Conservation (phyloP, 2,797 vertebrate species). For the Glossophaga mutica region DNA sequence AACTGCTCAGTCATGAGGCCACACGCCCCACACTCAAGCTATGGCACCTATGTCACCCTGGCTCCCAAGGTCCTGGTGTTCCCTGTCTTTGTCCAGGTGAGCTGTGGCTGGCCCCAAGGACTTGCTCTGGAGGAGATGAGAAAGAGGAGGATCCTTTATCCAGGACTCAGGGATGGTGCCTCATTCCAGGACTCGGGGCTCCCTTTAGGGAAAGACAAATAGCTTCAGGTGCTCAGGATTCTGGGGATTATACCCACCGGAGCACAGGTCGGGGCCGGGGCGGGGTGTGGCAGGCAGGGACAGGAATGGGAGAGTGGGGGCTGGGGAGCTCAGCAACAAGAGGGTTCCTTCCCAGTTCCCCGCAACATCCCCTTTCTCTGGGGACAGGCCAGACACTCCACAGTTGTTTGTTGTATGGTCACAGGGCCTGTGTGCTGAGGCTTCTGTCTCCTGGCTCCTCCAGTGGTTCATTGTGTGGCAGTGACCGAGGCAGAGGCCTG, state of each 20-base stretch:
- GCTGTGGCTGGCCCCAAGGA: background rate
- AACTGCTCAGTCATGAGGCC: constrained; percentile 92
- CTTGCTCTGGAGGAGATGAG: background rate
- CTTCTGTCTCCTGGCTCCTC: background rate
- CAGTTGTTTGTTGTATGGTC: background rate
- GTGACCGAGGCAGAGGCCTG: background rate
- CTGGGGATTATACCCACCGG: background rate
- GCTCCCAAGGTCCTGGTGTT: constrained; percentile 96
- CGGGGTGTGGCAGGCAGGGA: no score
- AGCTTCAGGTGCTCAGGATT: background rate
- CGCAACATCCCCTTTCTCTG: background rate
- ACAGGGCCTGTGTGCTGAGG: background rate
- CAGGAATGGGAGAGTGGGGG: background rate
- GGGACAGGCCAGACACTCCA: fast-evolving
- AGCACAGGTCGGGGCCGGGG: no score
- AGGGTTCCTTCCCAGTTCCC: no score
- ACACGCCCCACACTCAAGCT: constrained; percentile 88
- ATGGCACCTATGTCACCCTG: constrained; percentile 91
- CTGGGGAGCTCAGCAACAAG: background rate
- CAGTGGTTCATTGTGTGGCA: background rate
- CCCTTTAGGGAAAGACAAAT: background rate
- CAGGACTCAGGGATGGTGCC: background rate
- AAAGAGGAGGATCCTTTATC: background rate
- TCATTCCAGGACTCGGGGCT: background rate
- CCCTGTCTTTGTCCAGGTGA: constrained; percentile 95